Evolutionary conservation across 2,113 vertebrate genomes (phyloP).

Genomic region (Sula dactylatra): DNA sequence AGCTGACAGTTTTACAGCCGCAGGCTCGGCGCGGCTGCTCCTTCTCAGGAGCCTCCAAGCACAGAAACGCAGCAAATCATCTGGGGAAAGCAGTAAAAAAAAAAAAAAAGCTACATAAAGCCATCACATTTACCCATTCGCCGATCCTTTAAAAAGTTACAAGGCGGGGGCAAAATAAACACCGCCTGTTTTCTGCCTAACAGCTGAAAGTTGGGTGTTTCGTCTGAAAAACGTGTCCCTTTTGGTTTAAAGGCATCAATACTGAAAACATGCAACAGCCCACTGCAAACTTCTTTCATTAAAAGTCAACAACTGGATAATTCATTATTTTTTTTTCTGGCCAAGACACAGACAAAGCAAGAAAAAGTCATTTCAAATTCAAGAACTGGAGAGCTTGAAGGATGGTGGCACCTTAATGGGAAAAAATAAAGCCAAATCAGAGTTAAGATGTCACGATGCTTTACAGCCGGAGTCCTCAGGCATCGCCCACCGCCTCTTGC

Average conservation of each 20-base stretch:
- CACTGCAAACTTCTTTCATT: constrained; percentile 6
- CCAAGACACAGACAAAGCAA: not conserved
- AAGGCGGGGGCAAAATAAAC: not conserved
- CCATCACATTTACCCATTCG: not conserved
- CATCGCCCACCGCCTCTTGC: not conserved
- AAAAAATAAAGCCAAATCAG: not conserved
- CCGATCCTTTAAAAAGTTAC: not conserved
- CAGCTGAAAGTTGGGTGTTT: not conserved
- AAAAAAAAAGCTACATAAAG: not conserved
- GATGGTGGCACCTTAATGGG: not conserved
- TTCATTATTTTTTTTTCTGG: not conserved
- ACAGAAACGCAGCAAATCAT: not conserved
- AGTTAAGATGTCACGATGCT: not conserved
- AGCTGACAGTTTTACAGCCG: constrained; percentile 55
- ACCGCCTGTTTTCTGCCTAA: not conserved
- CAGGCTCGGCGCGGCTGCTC: not conserved
- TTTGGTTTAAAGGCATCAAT: not conserved
- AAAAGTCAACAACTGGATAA: not conserved
- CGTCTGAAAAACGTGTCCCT: not conserved
- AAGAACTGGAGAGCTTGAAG: not conserved
- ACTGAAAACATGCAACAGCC: not conserved
- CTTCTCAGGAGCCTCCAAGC: not conserved
- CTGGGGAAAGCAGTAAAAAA: not conserved
- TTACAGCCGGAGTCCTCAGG: not conserved
- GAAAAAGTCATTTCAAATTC: not conserved